Conservation (phyloP, 92 coral and sea anemone genomes). For the Porites evermanni region DNA sequence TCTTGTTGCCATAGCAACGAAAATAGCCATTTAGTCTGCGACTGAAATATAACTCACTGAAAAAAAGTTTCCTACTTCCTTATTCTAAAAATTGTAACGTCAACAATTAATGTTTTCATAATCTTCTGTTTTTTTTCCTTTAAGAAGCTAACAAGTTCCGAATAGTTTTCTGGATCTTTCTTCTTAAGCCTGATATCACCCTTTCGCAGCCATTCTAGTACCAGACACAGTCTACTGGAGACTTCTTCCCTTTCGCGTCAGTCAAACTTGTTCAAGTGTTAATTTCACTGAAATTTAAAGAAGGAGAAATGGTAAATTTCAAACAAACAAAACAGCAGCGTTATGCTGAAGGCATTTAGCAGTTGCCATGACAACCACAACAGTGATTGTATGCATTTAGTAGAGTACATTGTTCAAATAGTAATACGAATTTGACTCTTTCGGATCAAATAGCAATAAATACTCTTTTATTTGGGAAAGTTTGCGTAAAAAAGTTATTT, state of each 20-base stretch:
- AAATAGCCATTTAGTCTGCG: background rate
- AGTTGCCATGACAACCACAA: too few relatives aligned
- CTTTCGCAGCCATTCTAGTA: conserved; percentile 10
- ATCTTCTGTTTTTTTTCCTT: background rate
- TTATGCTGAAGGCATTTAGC: too few relatives aligned
- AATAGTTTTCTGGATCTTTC: background rate
- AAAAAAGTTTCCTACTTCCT: background rate
- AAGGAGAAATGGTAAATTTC: too few relatives aligned
- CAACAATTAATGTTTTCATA: background rate
- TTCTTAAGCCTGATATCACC: conserved; percentile 18
- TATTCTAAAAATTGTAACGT: conserved; percentile 2
- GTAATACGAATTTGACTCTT: background rate
- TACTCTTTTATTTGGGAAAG: conserved; percentile 8
- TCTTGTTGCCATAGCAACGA: conserved; percentile 32
- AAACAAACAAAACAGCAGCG: too few relatives aligned
- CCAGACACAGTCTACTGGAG: conserved; percentile 5
- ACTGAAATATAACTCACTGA: conserved; percentile 26
- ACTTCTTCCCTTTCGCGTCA: background rate
- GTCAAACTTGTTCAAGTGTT: too few relatives aligned
- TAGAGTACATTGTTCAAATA: too few relatives aligned
- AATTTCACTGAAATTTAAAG: too few relatives aligned
- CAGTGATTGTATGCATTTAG: too few relatives aligned
- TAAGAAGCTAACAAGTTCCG: conserved; percentile 12
- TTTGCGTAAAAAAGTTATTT: background rate
- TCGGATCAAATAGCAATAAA: conserved; percentile 4